Conservation (phyloP, 1,140 invertebrate species). For the Drosophila bocqueti region DNA sequence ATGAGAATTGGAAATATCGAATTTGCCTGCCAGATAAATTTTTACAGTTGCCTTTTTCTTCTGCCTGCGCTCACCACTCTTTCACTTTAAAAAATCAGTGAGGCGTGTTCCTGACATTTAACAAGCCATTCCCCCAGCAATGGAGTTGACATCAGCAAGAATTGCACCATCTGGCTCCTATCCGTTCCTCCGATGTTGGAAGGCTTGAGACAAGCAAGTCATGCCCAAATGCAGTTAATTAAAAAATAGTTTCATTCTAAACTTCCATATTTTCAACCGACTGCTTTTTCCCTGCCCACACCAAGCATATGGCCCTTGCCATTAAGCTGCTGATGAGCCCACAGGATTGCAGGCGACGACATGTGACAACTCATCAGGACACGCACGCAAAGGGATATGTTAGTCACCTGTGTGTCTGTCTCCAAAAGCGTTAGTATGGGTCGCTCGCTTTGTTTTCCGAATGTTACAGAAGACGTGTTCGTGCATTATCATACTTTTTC, state of each 20-base stretch:
- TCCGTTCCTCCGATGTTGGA: slow-evolving; percentile 1
- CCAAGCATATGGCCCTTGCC: slow-evolving; percentile 4
- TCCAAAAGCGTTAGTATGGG: not conserved
- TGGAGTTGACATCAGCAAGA: slow-evolving; percentile 24
- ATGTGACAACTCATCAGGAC: slow-evolving; percentile 76
- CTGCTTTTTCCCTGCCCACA: slow-evolving; percentile 35
- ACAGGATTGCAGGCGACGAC: slow-evolving; percentile 57
- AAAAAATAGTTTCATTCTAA: slow-evolving; percentile 72
- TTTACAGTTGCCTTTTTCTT: slow-evolving; percentile 59
- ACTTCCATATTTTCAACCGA: slow-evolving; percentile 71
- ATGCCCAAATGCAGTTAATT: slow-evolving; percentile 70
- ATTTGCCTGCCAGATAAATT: slow-evolving; percentile 66
- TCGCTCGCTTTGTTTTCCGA: slow-evolving; percentile 10
- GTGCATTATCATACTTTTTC: not conserved
- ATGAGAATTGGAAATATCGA: slow-evolving; percentile 58
- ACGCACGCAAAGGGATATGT: slow-evolving; percentile 56
- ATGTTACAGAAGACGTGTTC: not conserved
- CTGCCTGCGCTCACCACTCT: not conserved
- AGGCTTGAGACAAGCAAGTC: slow-evolving; percentile 3
- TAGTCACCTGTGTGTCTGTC: slow-evolving; percentile 31
- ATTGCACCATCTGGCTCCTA: slow-evolving; percentile 20
- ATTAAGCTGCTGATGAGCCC: slow-evolving; percentile 38
- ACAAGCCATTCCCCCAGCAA: slow-evolving; percentile 59
- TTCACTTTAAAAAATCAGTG: slow-evolving; percentile 50
- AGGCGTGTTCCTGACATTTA: slow-evolving; percentile 73